These are phyloP conservation scores for Spheniscus mendiculus DNA, from an alignment of 2,113 vertebrate genomes.

Conservation along the genomic window DNA sequence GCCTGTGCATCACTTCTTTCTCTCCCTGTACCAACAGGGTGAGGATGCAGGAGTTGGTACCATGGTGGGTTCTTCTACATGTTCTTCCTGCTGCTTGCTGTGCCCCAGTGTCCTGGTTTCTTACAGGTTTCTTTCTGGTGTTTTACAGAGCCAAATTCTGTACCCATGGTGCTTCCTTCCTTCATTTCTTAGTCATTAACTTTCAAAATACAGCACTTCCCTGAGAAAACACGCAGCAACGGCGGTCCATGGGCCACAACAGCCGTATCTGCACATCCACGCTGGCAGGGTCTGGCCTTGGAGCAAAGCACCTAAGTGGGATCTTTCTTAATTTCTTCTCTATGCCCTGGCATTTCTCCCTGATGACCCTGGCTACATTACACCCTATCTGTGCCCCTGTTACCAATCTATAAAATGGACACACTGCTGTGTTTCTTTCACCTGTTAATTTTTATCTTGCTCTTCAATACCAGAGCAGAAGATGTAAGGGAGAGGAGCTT, in stretches of 20 bases:
- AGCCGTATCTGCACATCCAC: background rate
- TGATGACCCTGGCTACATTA: background rate
- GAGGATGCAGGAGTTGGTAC: background rate
- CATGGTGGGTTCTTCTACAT: background rate
- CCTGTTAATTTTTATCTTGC: background rate
- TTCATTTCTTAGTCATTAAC: background rate
- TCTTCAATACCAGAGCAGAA: background rate
- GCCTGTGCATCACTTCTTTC: background rate
- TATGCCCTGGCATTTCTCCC: background rate
- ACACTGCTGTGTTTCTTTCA: background rate
- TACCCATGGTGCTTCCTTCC: background rate
- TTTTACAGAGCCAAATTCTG: background rate
- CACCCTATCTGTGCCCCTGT: background rate
- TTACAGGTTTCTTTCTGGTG: too few relatives aligned
- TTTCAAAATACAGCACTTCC: background rate
- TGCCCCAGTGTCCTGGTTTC: background rate
- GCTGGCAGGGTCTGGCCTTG: background rate
- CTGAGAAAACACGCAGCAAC: background rate
- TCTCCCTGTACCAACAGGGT: background rate
- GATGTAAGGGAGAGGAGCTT: background rate
- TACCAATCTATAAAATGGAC: background rate
- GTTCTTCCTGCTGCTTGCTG: background rate
- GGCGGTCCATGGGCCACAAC: background rate
- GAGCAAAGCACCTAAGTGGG: background rate
- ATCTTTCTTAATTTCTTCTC: background rate